Evolutionary conservation across 2,113 vertebrate genomes (phyloP).

Genomic region (Hypocryptadius cinnamomeus): DNA sequence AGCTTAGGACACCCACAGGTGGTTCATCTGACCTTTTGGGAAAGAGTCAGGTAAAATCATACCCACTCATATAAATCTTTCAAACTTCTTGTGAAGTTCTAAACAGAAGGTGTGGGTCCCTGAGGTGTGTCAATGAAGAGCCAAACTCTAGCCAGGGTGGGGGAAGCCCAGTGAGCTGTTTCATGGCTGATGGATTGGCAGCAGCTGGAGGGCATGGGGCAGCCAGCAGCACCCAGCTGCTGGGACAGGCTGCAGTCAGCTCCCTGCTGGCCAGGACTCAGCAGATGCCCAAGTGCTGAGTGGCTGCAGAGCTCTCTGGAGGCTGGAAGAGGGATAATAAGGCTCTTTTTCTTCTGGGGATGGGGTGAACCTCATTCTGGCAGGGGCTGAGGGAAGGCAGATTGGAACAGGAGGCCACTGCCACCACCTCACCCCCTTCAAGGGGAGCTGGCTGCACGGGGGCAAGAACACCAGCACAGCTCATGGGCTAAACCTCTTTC

Average conservation of each 20-base stretch:
- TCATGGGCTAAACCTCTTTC: background rate
- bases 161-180: background rate
- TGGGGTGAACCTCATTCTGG: background rate
- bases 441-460: accelerated
- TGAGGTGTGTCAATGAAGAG: background rate
- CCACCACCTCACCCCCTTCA: background rate
- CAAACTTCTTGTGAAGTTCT: background rate
- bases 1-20: slow-evolving; percentile 51
- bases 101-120: background rate
- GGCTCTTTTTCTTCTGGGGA: background rate
- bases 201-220: background rate
- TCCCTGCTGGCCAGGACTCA: background rate
- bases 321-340: background rate
- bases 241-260: background rate
- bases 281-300: background rate
- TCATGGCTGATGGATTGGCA: background rate
- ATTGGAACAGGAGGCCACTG: background rate
- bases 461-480: background rate
- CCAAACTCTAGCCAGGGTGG: background rate
- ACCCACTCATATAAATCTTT: background rate
- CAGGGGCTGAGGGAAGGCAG: background rate
- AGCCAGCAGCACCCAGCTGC: background rate
- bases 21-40: slow-evolving; percentile 40
- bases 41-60: slow-evolving; percentile 9
- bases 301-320: background rate